Base-by-base conservation (phyloP, 2,797 vertebrate genomes). In the Enteromius paludinosus region DNA sequence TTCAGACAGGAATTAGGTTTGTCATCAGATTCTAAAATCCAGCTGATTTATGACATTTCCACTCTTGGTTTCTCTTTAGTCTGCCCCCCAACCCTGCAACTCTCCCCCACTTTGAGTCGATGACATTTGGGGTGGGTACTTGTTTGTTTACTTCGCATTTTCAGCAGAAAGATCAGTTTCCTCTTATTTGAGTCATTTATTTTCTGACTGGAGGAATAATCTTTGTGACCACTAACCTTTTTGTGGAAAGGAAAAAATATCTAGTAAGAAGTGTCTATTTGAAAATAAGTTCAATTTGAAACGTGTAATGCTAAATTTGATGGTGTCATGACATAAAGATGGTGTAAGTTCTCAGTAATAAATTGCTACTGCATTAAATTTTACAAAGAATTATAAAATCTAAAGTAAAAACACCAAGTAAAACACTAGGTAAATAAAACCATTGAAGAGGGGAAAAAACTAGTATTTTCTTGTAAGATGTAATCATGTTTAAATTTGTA, bases 21-120 rank as follows among this genome's bases (percentile, higher is more conserved):
- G 94, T 97, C 95, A 94, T 95, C 96, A 96, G 94, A 96, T 96
- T 95, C 94, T 96, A 96, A 96, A 97, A 96, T 95, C 93, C 90
- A 56, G 89, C 88, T 97, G 96, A 97, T 96, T 96, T 96, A 95
- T 92, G 87, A 91, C 92, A 90, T 96, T 95, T 90, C 80, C 87
- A 91, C 86, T 92, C 84, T 86, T 84, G 88, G 83, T 91, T 91
- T 83, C 30, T 23, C 61, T 81, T 75, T 69, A 79, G 78, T 78
- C 68, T 75, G 49, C 47, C 62, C 64, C 83, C 56, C 52, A 65
- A 52, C 47, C 72, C 33, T 18, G 28, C 43, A 78, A 49, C 73
- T 78, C 69, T 47, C 84, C 75, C 90, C 85, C 90, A 87, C 88
- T 89, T 20, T 90, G 89, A 74, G 88, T 89, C 35, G 88, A 88